Base-by-base conservation (phyloP, 2,888 invertebrate genomes). In the Pyralis farinalis region DNA sequence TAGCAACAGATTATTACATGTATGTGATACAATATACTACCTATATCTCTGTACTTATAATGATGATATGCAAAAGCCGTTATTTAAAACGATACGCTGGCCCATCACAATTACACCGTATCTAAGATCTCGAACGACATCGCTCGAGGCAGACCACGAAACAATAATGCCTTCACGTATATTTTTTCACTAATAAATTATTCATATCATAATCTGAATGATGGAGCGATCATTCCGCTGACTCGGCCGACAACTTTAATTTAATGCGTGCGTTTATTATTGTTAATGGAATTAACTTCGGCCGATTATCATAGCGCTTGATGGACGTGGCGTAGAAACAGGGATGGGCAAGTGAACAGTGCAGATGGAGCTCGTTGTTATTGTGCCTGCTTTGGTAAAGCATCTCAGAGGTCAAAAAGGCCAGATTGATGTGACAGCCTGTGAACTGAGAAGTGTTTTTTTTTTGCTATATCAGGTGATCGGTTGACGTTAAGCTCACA, bases 241-340 rank as follows among this genome's bases (percentile, higher is more conserved):
- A 85, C 81, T 86, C 87, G 84, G 83, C 82, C 77, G 83, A 83
- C 85, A 77, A 83, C 77, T 81, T 79, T 83, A 84, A 86, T 82
- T 85, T 87, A 88, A 88, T 88, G 79, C 87, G 77, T 79, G 86
- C 87, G 86, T 88, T 88, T 88, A 87, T 86, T 85, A 88, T 85
- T 85, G 81, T 79, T 83, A 86, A 86, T 86, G 85, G 88, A 87
- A 88, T 87, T 87, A 88, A 87, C 87, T 65, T 79, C 69, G 75
- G 62, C 84, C 85, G 87, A 87, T 88, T 88, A 87, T 87, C 88
- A 85, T 88, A 84, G 76, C 82, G 83, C 85, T 84, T 88, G 88
- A 88, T 87, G 86, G 86, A 85, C 83, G 79, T 76, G 7, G 7
- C 7, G 7, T n/a, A n/a, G 25, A 25, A 25, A 21, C 7, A 21